phyloP scores from a whole-genome alignment of 1,140 invertebrate genomes.

The Uloborus diversus region DNA sequence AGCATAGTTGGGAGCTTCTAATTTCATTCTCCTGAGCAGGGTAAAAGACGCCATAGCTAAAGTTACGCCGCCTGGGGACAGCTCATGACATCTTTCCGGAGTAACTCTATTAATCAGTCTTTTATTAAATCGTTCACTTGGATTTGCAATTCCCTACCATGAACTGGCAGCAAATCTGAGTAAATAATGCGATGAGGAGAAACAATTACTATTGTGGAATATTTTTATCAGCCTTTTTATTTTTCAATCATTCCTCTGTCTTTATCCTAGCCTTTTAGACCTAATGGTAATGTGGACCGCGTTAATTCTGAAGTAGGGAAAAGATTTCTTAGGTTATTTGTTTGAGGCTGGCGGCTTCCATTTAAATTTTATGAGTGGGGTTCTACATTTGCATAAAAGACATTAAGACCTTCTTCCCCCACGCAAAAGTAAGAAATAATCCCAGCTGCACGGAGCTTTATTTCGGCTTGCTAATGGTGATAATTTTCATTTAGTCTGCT shows the following conservation, averaged over 20 bases:
- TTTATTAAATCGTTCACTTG: conserved; percentile 49
- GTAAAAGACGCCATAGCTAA: conserved; percentile 18
- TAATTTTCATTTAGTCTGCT: conserved; percentile 40
- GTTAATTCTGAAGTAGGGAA: conserved; percentile 36
- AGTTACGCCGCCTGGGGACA: conserved; percentile 34
- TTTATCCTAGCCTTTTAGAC: neutral
- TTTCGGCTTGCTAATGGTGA: conserved; percentile 39
- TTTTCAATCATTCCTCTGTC: neutral
- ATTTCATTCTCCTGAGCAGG: conserved; percentile 19
- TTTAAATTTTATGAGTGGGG: conserved; percentile 44
- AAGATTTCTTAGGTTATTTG: conserved; percentile 41
- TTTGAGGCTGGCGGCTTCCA: conserved; percentile 4
- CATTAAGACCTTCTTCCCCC: conserved; percentile 22
- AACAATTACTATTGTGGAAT: conserved; percentile 24
- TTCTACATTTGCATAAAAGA: conserved; percentile 49
- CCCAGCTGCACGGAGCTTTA: conserved; percentile 34
- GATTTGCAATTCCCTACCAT: conserved; percentile 33
- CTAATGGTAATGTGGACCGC: conserved; percentile 43
- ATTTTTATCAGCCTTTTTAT: conserved; percentile 12
- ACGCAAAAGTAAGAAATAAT: conserved; percentile 4
- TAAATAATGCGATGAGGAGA: conserved; percentile 34
- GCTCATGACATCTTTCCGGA: conserved; percentile 13
- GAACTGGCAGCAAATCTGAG: conserved; percentile 35
- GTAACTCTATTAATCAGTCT: conserved; percentile 41
- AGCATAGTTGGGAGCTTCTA: conserved; percentile 13